Percentiles rank a stretch among this genome's conserved stretches.
These are phyloP conservation scores for Lagria hirta DNA, from an alignment of 2,888 invertebrate species.

Conservation along the genomic window DNA sequence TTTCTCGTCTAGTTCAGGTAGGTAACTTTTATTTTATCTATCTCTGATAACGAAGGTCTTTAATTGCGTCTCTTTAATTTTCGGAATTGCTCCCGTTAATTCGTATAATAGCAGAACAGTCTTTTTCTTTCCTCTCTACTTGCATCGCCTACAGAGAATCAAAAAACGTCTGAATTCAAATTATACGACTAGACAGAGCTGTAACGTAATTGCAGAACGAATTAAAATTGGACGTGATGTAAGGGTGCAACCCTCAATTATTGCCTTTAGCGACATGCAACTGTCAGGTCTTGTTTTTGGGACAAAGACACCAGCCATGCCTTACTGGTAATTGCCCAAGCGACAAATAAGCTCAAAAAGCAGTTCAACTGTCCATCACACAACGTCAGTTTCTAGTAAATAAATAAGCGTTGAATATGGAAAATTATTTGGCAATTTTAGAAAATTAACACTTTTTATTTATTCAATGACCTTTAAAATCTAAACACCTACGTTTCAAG, in stretches of 20 bases:
- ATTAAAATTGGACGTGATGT: constrained; percentile 19
- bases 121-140: constrained; percentile 21
- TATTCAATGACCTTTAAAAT: too few species aligned
- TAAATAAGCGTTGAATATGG: too few species aligned
- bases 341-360: too few species aligned
- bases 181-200: constrained; percentile 18
- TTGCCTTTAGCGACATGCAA: constrained; percentile 17
- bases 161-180: constrained; percentile 19
- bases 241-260: constrained; percentile 6
- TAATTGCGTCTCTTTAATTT: constrained; percentile 28
- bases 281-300: constrained; percentile 19
- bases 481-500: too few species aligned
- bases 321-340: too few species aligned
- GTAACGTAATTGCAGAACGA: constrained; percentile 18
- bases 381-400: too few species aligned
- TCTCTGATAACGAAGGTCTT: constrained; percentile 20
- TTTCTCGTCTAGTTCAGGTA: constrained; percentile 25
- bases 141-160: too few species aligned
- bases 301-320: constrained; percentile 20
- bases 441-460: too few species aligned
- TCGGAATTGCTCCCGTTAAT: constrained; percentile 23
- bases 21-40: constrained; percentile 31
- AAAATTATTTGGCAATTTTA: too few species aligned
- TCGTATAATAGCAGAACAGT: constrained; percentile 11
- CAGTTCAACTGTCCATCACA: too few species aligned